Percentiles rank a stretch among this genome's conserved stretches.
Conservation (phyloP, 2,113 vertebrate genomes). For the Elaphurus davidianus region DNA sequence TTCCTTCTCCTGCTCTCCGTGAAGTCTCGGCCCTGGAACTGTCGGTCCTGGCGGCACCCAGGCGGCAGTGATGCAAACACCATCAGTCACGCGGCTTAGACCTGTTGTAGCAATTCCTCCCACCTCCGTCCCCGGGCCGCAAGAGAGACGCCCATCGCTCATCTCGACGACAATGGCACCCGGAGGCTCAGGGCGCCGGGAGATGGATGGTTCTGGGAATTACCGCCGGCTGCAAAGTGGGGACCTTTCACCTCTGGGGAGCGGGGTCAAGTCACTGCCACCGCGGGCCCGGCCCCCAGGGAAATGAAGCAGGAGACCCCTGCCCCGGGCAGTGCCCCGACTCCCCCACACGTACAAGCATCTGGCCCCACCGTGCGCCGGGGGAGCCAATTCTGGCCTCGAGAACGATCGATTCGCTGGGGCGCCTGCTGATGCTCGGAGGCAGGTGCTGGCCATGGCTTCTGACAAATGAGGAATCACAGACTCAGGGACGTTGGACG, state of each 20-base stretch:
- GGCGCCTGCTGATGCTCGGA: fast-evolving
- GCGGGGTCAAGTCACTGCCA: constrained; percentile 33
- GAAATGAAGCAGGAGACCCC: constrained; percentile 48
- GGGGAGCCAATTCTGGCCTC: neutral
- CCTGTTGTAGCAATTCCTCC: constrained; percentile 33
- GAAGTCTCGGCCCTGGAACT: neutral
- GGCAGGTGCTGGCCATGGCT: neutral
- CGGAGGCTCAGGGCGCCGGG: neutral
- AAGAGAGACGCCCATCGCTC: constrained; percentile 8
- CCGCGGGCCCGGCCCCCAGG: neutral
- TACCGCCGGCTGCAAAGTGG: neutral
- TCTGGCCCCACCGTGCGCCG: fast-evolving
- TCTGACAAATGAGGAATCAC: constrained; percentile 23
- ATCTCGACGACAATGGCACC: neutral
- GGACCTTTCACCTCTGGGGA: constrained; percentile 42
- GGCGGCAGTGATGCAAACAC: neutral
- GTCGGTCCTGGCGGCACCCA: neutral
- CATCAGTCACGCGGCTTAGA: neutral
- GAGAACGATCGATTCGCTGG: neutral
- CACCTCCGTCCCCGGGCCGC: fast-evolving
- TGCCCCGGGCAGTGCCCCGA: neutral
- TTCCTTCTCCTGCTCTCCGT: neutral
- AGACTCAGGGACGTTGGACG: neutral
- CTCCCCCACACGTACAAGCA: neutral
- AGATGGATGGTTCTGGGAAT: constrained; percentile 44